Evolutionary conservation across 2,797 vertebrate species (phyloP).

Genomic region (Acrossocheilus wenchowensis): DNA sequence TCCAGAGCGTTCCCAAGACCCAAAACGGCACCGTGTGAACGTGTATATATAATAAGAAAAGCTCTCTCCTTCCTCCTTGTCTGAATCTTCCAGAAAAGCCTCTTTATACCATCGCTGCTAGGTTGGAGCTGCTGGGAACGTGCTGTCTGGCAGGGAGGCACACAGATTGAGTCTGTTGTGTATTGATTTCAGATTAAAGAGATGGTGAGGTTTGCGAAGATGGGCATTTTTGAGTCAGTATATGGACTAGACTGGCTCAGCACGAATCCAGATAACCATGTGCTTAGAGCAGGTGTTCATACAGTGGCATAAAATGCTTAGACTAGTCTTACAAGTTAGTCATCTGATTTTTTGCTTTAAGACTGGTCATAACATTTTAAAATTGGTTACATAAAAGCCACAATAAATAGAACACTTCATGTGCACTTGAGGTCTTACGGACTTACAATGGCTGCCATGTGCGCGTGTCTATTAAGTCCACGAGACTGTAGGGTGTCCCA

Average conservation of each 20-base stretch:
- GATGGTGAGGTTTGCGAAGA: conserved; percentile 13
- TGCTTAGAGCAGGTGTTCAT: neutral
- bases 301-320: neutral
- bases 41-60: conserved; percentile 29
- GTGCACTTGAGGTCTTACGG: too few relatives aligned
- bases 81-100: conserved; percentile 19
- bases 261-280: neutral
- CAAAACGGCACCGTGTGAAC: neutral
- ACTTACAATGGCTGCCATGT: too few relatives aligned
- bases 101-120: conserved; percentile 24
- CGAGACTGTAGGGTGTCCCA: too few relatives aligned
- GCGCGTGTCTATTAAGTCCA: too few relatives aligned
- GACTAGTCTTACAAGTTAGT: neutral
- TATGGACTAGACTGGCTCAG: conserved; percentile 12
- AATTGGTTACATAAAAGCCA: neutral
- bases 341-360: neutral
- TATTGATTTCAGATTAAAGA: conserved; percentile 45
- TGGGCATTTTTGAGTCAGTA: conserved; percentile 24
- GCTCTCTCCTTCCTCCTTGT: neutral
- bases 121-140: neutral
- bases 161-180: conserved; percentile 28
- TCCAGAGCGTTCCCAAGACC: conserved; percentile 23
- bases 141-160: conserved; percentile 30
- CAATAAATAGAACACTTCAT: too few relatives aligned
- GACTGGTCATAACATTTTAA: neutral